phyloP scores from a whole-genome alignment of 2,113 vertebrate genomes.

The Grammomys surdaster region DNA sequence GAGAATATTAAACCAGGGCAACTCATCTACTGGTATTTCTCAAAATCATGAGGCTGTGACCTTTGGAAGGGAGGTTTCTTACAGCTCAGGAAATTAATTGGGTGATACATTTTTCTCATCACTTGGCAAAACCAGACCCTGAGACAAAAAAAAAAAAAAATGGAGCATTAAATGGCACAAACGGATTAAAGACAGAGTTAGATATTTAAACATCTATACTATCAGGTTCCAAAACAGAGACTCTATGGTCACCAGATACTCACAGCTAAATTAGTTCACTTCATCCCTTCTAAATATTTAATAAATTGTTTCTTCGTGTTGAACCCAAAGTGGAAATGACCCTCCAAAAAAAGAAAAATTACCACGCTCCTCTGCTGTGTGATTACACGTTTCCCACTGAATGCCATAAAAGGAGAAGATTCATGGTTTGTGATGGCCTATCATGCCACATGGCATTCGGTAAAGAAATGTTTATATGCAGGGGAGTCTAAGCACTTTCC shows the following conservation, averaged over 20 bases:
- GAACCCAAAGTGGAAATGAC: constrained; percentile 75
- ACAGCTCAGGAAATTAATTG: constrained; percentile 79
- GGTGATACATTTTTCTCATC: constrained; percentile 73
- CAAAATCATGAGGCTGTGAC: constrained; percentile 49
- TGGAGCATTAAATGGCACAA: constrained; percentile 31
- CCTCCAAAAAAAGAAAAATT: constrained; percentile 70
- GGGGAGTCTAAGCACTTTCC: constrained; percentile 10
- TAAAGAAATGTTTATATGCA: constrained; percentile 62
- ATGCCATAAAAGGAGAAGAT: constrained; percentile 70
- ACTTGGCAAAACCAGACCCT: constrained; percentile 70
- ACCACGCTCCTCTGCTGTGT: constrained; percentile 60
- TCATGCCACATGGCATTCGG: constrained; percentile 23
- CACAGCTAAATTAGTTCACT: constrained; percentile 52
- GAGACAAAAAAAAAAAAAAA: constrained; percentile 61
- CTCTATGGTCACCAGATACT: constrained; percentile 50
- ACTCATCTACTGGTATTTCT: constrained; percentile 66
- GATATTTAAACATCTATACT: constrained; percentile 53
- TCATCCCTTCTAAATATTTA: constrained; percentile 64
- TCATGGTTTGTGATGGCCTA: constrained; percentile 62
- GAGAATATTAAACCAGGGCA: constrained; percentile 60
- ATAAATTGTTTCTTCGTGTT: constrained; percentile 74
- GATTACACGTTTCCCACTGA: constrained; percentile 64
- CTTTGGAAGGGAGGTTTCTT: constrained; percentile 67
- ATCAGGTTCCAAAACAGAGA: constrained; percentile 57
- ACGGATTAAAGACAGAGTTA: constrained; percentile 69